Percentiles rank a stretch among this genome's conserved stretches.
phyloP scores from a whole-genome alignment of 2,113 vertebrate species.

The Manacus vitellinus region DNA sequence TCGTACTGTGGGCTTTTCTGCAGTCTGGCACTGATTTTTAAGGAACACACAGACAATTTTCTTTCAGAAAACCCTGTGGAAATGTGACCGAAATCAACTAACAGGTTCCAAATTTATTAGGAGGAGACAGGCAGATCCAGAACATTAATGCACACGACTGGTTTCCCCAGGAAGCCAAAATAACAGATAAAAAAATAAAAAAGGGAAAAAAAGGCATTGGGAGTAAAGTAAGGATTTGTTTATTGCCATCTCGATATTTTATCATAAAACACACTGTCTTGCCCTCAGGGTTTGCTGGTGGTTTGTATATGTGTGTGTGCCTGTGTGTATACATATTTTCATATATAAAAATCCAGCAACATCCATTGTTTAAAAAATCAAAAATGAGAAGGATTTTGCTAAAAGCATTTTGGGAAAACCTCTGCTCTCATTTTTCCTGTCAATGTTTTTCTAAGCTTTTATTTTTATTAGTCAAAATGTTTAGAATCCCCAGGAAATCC shows the following conservation, averaged over 20 bases:
- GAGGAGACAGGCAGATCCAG: background rate
- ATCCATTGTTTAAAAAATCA: slow-evolving; percentile 21
- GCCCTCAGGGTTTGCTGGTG: background rate
- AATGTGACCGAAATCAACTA: background rate
- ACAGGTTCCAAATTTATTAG: background rate
- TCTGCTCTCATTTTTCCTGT: slow-evolving; percentile 53
- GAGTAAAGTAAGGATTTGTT: slow-evolving; percentile 29
- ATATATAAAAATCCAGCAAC: background rate
- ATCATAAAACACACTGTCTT: background rate
- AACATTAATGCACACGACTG: background rate
- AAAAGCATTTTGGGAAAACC: slow-evolving; percentile 40
- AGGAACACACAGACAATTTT: background rate
- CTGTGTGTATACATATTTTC: slow-evolving; percentile 15
- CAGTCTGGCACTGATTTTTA: background rate
- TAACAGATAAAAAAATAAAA: background rate
- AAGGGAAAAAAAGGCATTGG: background rate
- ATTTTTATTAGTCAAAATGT: slow-evolving; percentile 72
- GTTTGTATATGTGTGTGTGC: slow-evolving; percentile 10
- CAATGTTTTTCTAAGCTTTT: slow-evolving; percentile 65
- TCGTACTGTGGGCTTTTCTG: background rate
- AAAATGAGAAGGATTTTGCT: slow-evolving; percentile 46
- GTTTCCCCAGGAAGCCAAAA: background rate
- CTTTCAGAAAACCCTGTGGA: background rate
- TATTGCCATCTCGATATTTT: background rate
- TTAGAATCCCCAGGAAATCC: slow-evolving; percentile 74